Base-by-base conservation (phyloP, 2,888 invertebrate species). In the Baccha elongata region DNA sequence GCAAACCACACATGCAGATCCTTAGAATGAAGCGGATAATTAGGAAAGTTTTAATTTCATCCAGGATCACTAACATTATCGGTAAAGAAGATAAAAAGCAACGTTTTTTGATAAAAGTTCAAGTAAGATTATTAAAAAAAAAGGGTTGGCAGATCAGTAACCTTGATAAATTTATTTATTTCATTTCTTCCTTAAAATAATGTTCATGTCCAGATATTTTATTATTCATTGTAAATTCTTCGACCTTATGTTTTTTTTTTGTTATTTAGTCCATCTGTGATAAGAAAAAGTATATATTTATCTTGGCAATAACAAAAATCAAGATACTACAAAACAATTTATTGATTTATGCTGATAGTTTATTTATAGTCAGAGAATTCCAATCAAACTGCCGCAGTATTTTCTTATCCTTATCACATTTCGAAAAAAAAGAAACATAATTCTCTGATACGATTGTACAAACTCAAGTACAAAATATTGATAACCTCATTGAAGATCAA, bases 401-500 rank as follows among this genome's bases (percentile, higher is more conserved):
- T 64, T 48, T 17, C 64, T 50, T 67, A 62, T 55, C 76, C 60
- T 81, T 76, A 81, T 76, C 81, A n/a, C 19, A 19, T 21, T 42
- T 29, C 64, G 23, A 50, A 17, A n/a, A n/a, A n/a, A 48, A 64
- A 35, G 11, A 35, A 29, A 17, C 10, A 40, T 35, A 53, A 50
- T 35, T 64, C 32, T 35, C 11, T 6, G 15, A 21, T 40, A 40
- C 13, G 4, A n/a, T 11, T 42, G 5, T 11, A 21, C n/a, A n/a
- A 26, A 65, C 46, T 76, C 62, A 65, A 58, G 65, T 60, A 50
- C 44, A 7, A 7, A 46, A 13, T 48, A 72, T 78, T 78, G 78
- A 83, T 83, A 83, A 73, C 72, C 72, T 40, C 67, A 72, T 72
- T 76, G 53, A 52, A 60, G 62, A 67, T 67, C 46, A 44, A 11